Base-by-base conservation (phyloP, 64 coral and sea anemone species). In the Exaiptasia diaphana region DNA sequence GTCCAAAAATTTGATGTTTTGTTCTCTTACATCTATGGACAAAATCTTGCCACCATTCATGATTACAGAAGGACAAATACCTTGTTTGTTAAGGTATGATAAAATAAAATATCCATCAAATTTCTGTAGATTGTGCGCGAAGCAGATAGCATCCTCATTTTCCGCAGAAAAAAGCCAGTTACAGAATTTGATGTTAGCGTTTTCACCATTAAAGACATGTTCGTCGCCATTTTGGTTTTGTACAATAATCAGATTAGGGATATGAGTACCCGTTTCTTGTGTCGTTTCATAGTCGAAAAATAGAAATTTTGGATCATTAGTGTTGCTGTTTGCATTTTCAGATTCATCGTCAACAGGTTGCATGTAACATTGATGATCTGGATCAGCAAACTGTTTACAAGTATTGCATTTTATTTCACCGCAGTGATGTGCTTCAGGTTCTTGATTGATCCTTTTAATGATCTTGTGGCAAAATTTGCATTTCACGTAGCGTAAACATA, bases 121-220 rank as follows among this genome's bases (percentile, higher is more conserved):
- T 4, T 76, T 67, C 15, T 74, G 49, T 31, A 81, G 63, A 21
- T 89, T 89, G 31, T 81, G 86, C 0, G 87, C 69, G 8, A 89
- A 25, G 0, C 65, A 75, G 5, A 3, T 82, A 1, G 2, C 23
- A 21, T 25, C 29, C 1, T 89, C 40, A 4, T 72, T 20, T 0
- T 59, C 43, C 38, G 52, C 5, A 0, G 30, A 14, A 1, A 74
- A 60, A 2, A 85, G 36, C 63, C 73, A 91, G 1, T 91, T 24
- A 12, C 70, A 41, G 23, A 85, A 91, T 0, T 73, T 15, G 1
- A 41, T 10, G 0, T 24, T 11, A 0, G 41, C 64, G 11, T 43
- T 17, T 21, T 68, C 60, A 10, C 73, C 88, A 8, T 28, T 42
- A 40, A 91, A 91, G 21, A 79, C 38, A 1, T 56, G 38, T 1